Evolutionary conservation across 2,797 vertebrate species (phyloP).

Genomic region (Pangasius mekongensis): DNA sequence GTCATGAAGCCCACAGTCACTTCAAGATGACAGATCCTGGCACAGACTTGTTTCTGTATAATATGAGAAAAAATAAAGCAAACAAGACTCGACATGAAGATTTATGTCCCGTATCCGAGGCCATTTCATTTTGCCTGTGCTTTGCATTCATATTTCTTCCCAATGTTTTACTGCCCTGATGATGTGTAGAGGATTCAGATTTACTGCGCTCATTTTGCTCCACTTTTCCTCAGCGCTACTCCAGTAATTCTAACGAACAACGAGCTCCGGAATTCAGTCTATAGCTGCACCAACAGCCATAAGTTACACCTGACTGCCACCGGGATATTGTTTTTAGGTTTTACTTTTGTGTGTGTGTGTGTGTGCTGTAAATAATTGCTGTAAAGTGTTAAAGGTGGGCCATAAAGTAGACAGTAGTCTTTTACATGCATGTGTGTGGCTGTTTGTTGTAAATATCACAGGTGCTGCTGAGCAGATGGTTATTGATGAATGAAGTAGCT

Average conservation of each 20-base stretch:
- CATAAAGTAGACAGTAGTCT: neutral
- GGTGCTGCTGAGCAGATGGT: conserved; percentile 22
- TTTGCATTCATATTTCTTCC: conserved; percentile 74
- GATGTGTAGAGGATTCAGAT: conserved; percentile 50
- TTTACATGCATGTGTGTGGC: neutral
- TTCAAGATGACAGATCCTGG: neutral
- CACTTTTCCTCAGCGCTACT: conserved; percentile 26
- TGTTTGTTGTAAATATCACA: conserved; percentile 2
- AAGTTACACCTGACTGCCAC: neutral
- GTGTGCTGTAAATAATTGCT: neutral
- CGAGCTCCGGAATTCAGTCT: conserved; percentile 1
- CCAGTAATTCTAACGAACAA: conserved; percentile 24
- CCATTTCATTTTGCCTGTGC: conserved; percentile 67
- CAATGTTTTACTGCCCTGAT: conserved; percentile 33
- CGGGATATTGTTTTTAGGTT: neutral
- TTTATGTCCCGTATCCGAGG: conserved; percentile 69
- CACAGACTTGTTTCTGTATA: neutral
- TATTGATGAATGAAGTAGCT: neutral
- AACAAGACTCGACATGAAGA: conserved; percentile 68
- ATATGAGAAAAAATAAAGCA: conserved; percentile 35
- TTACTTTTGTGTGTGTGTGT: neutral
- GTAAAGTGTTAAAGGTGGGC: neutral
- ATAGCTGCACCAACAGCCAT: neutral
- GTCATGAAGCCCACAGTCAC: neutral
- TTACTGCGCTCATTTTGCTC: conserved; percentile 24